Evolutionary conservation across 2,797 vertebrate species (phyloP).

Genomic region (Psittacula echo): DNA sequence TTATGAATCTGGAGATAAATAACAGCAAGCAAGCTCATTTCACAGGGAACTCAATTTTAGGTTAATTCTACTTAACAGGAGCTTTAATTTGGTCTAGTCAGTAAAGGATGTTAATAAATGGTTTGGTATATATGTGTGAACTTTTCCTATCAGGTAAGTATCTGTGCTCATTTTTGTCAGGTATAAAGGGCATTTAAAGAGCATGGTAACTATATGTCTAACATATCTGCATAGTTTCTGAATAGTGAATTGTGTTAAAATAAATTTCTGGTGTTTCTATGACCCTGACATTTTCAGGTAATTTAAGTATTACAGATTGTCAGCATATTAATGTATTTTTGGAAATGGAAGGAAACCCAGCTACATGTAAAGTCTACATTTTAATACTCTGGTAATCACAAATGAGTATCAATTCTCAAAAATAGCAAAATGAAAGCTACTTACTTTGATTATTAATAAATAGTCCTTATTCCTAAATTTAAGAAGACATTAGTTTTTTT

Average conservation of each 20-base stretch:
- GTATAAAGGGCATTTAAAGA: constrained; percentile 56
- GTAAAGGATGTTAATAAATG: constrained; percentile 35
- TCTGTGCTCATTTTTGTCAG: constrained; percentile 50
- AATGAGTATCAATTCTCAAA: not conserved
- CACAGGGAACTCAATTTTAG: not conserved
- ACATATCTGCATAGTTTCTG: constrained; percentile 45
- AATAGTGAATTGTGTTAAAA: constrained; percentile 33
- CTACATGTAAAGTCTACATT: not conserved
- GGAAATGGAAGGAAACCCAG: not conserved
- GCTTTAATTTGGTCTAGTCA: not conserved
- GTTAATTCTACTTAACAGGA: constrained; percentile 16
- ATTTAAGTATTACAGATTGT: not conserved
- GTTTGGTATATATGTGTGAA: constrained; percentile 32
- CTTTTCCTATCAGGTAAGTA: constrained; percentile 42
- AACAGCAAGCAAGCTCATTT: not conserved
- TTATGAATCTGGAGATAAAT: not conserved
- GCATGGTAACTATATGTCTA: constrained; percentile 42
- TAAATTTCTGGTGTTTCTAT: constrained; percentile 37
- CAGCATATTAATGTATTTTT: constrained; percentile 4
- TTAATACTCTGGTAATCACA: not conserved
- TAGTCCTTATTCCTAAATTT: constrained; percentile 8
- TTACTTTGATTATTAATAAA: not conserved
- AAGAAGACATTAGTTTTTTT: not conserved
- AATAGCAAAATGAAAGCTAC: not conserved
- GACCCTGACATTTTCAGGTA: constrained; percentile 52